phyloP scores from a whole-genome alignment of 2,888 invertebrate species.

The Neuroscelio doddi region DNA sequence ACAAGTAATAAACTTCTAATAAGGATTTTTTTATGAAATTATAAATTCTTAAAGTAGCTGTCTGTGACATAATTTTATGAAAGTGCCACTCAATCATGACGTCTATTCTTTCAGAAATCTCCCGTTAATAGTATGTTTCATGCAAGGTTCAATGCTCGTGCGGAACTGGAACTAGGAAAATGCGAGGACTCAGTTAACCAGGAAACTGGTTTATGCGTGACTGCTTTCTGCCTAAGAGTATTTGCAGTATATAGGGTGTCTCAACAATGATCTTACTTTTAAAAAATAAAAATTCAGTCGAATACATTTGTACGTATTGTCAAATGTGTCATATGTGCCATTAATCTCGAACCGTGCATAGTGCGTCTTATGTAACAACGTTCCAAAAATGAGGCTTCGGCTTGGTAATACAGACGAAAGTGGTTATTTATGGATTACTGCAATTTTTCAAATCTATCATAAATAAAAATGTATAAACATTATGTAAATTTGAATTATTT shows the following conservation, averaged over 20 bases:
- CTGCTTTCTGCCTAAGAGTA: slow-evolving; percentile 42
- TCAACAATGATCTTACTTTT: slow-evolving; percentile 5
- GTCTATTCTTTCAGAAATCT: slow-evolving; percentile 24
- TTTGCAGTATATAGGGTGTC: slow-evolving; percentile 2
- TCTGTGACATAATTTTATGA: slow-evolving; percentile 29
- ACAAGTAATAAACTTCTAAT: not conserved
- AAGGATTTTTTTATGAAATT: not conserved
- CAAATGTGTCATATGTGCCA: too few species aligned
- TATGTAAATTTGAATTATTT: too few species aligned
- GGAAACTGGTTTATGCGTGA: slow-evolving; percentile 70
- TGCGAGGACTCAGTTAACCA: slow-evolving; percentile 65
- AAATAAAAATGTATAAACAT: too few species aligned
- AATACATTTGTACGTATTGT: too few species aligned
- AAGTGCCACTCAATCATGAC: slow-evolving; percentile 36
- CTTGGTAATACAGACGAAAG: too few species aligned
- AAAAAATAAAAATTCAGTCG: not conserved
- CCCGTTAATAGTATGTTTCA: slow-evolving; percentile 64
- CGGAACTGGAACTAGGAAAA: slow-evolving; percentile 64
- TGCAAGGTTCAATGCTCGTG: slow-evolving; percentile 57
- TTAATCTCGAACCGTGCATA: too few species aligned
- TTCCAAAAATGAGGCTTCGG: too few species aligned
- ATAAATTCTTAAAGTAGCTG: slow-evolving; percentile 2
- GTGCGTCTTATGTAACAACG: too few species aligned
- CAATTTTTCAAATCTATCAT: too few species aligned
- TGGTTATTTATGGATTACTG: too few species aligned